Evolutionary conservation across 1,140 invertebrate genomes (phyloP), one percentile per base, ranked within the genome.

Genomic region (Macrocentrus cingulum): DNA sequence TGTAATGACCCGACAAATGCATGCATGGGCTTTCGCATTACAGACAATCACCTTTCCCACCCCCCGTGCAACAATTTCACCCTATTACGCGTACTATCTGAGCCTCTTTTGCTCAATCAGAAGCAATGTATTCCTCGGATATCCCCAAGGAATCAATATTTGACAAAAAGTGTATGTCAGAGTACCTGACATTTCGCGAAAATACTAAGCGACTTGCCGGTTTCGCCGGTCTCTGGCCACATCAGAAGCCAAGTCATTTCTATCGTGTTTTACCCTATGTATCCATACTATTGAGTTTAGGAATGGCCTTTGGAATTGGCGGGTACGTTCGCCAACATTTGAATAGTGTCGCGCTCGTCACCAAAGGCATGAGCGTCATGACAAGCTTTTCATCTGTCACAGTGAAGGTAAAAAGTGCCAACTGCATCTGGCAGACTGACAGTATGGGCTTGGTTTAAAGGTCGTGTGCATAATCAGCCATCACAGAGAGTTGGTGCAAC

Each of bases 391-490:
- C 29, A 13, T 23, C 50, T 13, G 29, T 8, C 2, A 41, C 15
- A 2, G 3, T 52, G 5, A 52, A 52, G 36, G 50, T 52, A 52
- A 29, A 29, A n/a, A n/a, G n/a, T n/a, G n/a, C n/a, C n/a, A n/a
- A n/a, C n/a, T n/a, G n/a, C n/a, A n/a, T n/a, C n/a, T n/a, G n/a
- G n/a, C n/a, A n/a, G n/a, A n/a, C n/a, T n/a, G n/a, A n/a, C n/a
- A n/a, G n/a, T n/a, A n/a, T n/a, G n/a, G n/a, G n/a, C 25, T 29
- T 29, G 25, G 9, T 29, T 29, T 9, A 4, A 29, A 48, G 45
- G 20, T 48, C 3, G 20, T 48, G 19, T 48, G 45, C 16, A 11
- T 48, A 2, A 23, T 48, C 3, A 29, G 23, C 19, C 11, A 48
- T 25, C 45, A 23, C 13, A 25, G 29, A 22, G 45, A 48, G 2